phyloP scores from a whole-genome alignment of 2,888 invertebrate genomes.

The Clistopyga incitator region DNA sequence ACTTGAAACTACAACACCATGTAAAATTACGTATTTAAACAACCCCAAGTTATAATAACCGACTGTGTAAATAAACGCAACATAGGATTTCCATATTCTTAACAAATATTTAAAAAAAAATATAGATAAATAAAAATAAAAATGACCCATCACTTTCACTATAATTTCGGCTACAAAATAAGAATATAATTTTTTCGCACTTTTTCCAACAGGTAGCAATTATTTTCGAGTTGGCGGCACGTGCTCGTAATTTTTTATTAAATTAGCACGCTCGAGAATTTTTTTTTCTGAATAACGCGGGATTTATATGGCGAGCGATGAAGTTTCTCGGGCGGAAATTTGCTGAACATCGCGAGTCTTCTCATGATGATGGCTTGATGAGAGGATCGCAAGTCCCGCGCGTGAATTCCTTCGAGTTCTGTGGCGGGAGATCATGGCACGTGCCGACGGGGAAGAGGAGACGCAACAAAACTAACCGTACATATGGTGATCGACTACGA shows the following conservation, averaged over 20 bases:
- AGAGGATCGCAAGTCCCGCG: not conserved
- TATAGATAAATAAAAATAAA: too few species aligned
- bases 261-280: not conserved
- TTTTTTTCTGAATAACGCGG: not conserved
- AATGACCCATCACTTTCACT: too few species aligned
- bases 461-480: not conserved
- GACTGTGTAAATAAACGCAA: too few species aligned
- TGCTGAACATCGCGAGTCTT: not conserved
- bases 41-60: too few species aligned
- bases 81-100: too few species aligned
- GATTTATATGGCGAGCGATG: not conserved
- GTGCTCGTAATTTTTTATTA: not conserved
- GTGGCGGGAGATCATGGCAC: not conserved
- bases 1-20: too few species aligned
- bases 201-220: too few species aligned
- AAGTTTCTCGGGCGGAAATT: not conserved
- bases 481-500: not conserved
- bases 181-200: too few species aligned
- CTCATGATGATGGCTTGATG: not conserved
- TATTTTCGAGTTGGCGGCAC: too few species aligned
- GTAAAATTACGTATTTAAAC: too few species aligned
- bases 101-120: too few species aligned
- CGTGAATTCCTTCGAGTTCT: not conserved
- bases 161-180: too few species aligned
- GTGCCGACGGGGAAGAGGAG: not conserved